Percentiles rank a stretch among this genome's conserved stretches.
phyloP scores from a whole-genome alignment of 2,888 invertebrate genomes.

The Acanthoscelides obtectus region DNA sequence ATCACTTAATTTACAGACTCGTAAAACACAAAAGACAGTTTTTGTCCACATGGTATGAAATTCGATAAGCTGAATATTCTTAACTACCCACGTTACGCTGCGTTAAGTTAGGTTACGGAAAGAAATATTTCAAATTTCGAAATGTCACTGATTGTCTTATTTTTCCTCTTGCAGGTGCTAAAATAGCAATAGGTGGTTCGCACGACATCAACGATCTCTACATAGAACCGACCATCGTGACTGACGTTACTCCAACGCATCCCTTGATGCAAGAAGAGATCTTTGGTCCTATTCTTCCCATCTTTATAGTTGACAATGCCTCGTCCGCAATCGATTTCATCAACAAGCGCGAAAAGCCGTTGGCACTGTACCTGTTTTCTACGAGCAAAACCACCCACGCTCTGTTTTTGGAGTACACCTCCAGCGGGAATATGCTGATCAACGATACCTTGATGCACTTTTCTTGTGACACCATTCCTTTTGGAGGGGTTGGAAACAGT shows the following conservation, averaged over 20 bases:
- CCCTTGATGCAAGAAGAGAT: conserved; percentile 88
- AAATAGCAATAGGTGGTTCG: conserved; percentile 73
- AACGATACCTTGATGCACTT: conserved; percentile 86
- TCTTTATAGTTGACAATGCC: conserved; percentile 74
- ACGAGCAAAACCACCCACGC: conserved; percentile 54
- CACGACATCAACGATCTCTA: conserved; percentile 70
- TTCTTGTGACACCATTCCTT: conserved; percentile 84
- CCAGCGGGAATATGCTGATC: conserved; percentile 73
- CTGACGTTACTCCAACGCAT: conserved; percentile 70
- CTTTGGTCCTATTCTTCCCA: conserved; percentile 93
- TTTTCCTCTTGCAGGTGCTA: conserved; percentile 46
- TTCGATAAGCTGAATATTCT: background rate
- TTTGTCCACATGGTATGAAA: too few species aligned
- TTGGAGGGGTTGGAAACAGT: conserved; percentile 93
- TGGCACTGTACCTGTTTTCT: conserved; percentile 84
- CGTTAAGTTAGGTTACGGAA: background rate
- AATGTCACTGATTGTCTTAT: background rate
- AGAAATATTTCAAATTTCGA: background rate
- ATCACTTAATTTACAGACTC: too few species aligned
- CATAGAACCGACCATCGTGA: conserved; percentile 80
- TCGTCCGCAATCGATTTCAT: conserved; percentile 89
- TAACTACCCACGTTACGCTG: background rate
- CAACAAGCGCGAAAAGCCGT: conserved; percentile 82
- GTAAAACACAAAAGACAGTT: too few species aligned
- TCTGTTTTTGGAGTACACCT: conserved; percentile 65